Evolutionary conservation across 53 echinoderm and acorn worm species (phyloP), one percentile per base, ranked within the genome.

Genomic region (Glandiceps talaboti): DNA sequence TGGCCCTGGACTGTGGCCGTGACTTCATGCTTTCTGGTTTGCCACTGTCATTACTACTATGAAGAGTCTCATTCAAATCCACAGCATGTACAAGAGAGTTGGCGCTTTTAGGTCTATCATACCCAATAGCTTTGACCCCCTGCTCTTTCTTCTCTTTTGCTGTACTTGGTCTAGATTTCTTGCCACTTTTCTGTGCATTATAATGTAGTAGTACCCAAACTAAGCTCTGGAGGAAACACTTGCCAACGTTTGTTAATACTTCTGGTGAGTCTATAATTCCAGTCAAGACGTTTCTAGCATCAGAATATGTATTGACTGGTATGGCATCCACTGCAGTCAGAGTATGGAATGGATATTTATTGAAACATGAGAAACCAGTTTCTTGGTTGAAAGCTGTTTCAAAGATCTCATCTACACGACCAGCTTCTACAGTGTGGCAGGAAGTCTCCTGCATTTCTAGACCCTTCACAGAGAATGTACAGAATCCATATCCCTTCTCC

Each of bases 361-460:
- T 96, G 79, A 93, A 30, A 80, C 89, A 89, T 30, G 89, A 87
- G 29, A 85, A 32, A 14, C 87, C 82, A 73, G 81, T 74, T 33
- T 86, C 88, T 12, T 20, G 31, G 1, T 78, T 0, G 32, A 96
- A 96, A n/a, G 93, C 84, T 20, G 83, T 82, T 0, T 96, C 89
- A 77, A 96, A 96, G 77, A 93, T 87, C 30, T 89, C 97, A 31
- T 96, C 97, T 28, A 96, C 84, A 27, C 84, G 77, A 1, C 83
- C 87, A 28, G 97, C 97, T 85, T 96, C 97, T 26, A 89, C 87
- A 0, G 97, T 96, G 86, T 96, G 97, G 75, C 97, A 96, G 73
- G 97, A 96, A 0, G 97, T 96, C 75, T 96, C 97, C 74, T 96
- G 93, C 12, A 96, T 82, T 74, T 96, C 97, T 91, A 96, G 88